These are phyloP conservation scores for Chloroceryle inda DNA, from an alignment of 2,797 vertebrate genomes.

Conservation along the genomic window DNA sequence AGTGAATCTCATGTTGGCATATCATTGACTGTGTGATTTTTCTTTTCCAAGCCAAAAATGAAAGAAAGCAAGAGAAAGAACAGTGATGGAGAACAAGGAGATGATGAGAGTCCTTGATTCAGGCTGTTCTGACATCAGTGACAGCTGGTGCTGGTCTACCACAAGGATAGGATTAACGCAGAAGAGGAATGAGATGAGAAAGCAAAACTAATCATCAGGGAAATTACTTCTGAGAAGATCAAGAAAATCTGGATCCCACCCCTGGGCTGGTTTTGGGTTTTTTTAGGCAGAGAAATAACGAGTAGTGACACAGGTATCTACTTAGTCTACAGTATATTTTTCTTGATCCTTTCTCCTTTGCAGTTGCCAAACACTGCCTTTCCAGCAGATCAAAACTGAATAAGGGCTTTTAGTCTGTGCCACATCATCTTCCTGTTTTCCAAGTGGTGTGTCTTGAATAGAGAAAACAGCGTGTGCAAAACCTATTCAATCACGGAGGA, in stretches of 20 bases:
- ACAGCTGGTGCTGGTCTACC: background rate
- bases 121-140: background rate
- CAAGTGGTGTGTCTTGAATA: background rate
- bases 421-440: background rate
- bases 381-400: background rate
- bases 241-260: background rate
- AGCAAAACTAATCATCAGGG: background rate
- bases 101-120: background rate
- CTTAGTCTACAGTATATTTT: background rate
- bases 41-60: background rate
- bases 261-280: background rate
- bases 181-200: background rate
- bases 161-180: background rate
- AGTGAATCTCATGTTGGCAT: background rate
- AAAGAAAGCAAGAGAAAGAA: background rate
- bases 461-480: background rate
- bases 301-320: background rate
- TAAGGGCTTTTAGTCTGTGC: background rate
- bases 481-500: rapidly evolving
- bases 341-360: background rate
- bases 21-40: background rate
- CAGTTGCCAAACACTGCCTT: background rate
- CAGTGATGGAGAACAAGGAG: background rate
- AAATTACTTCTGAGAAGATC: background rate
- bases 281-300: background rate